A percentile compares a stretch with the other conserved stretches of the same genome.
Conservation (phyloP, 2,888 invertebrate genomes). For the Sinohyriopsis cumingii region DNA sequence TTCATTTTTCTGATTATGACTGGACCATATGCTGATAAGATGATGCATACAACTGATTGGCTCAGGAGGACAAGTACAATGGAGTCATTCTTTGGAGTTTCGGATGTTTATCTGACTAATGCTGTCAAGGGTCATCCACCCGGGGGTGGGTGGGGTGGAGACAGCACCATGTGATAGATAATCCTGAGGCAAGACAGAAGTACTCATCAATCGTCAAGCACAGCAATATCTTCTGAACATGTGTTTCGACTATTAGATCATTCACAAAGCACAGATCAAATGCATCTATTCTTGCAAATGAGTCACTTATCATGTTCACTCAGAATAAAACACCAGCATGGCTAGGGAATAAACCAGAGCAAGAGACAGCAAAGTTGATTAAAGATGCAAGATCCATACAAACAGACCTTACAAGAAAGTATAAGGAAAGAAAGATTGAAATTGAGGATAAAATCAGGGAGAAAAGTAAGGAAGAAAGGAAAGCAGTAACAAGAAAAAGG, state of each 20-base stretch:
- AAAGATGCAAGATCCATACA: constrained; percentile 4
- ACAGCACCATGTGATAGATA: neutral
- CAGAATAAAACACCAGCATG: constrained; percentile 12
- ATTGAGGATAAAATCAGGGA: constrained; percentile 7
- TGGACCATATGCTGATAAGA: no score
- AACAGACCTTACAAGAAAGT: constrained; percentile 2
- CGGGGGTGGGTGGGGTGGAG: constrained; percentile 15
- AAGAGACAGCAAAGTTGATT: constrained; percentile 1
- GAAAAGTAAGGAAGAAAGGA: constrained; percentile 6
- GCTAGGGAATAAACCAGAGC: constrained; percentile 4
- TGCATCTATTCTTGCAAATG: constrained; percentile 14
- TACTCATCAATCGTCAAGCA: constrained; percentile 3
- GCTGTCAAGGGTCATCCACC: constrained; percentile 10
- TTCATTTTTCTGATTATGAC: no score
- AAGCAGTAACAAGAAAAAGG: constrained; percentile 9
- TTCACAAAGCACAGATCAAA: constrained; percentile 9
- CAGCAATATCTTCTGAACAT: constrained; percentile 9
- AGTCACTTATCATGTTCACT: constrained; percentile 10
- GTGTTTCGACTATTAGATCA: constrained; percentile 11
- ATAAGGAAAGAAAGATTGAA: constrained; percentile 8
- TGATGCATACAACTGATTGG: no score
- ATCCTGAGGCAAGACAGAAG: neutral
- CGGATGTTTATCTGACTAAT: neutral
- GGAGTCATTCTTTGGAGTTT: constrained; percentile 10
- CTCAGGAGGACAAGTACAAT: neutral